Base-by-base conservation (phyloP, 2,888 invertebrate genomes). In the Sphinx pinastri region DNA sequence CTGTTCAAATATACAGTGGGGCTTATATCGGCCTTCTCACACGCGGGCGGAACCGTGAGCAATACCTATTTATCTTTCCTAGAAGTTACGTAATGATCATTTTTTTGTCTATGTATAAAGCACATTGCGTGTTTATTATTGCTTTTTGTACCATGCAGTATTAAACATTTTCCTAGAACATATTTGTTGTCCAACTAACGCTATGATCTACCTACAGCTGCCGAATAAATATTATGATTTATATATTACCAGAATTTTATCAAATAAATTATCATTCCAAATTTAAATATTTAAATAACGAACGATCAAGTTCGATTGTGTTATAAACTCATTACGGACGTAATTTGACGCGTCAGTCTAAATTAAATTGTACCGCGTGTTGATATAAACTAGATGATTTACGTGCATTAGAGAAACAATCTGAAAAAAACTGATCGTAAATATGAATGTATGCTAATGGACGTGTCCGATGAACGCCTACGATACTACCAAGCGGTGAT, bases 381-480 rank as follows among this genome's bases (percentile, higher is more conserved):
- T 73, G 76, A 74, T 71, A 78, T 82, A 83, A 81, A 83, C 82
- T 81, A 78, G 78, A 81, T 77, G 68, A 75, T 75, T 81, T 84
- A 84, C 83, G 79, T 81, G 79, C 85, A 81, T 83, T 82, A 78
- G 77, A 83, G 82, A 82, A 88, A 88, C 84, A 86, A 87, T 83
- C 80, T 80, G 83, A 78, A 78, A 76, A 79, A 84, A 84, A 85
- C 83, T 79, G 81, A 81, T 84, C 81, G 79, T 87, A 83, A 87
- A 88, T 90, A 85, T 83, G 81, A 85, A 84, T 88, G 82, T 86
- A 90, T 91, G 89, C 83, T 88, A 88, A 90, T 89, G 79, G 73
- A 72, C 75, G 60, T 76, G 77, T 80, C 77, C 78, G 82, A 78
- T 81, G 77, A 79, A 90, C 90, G 86, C 89, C 88, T 82, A 89